Percentiles rank a stretch among this genome's conserved stretches.
Conservation (phyloP, 2,888 invertebrate genomes). For the Drosophila atroscutellata region DNA sequence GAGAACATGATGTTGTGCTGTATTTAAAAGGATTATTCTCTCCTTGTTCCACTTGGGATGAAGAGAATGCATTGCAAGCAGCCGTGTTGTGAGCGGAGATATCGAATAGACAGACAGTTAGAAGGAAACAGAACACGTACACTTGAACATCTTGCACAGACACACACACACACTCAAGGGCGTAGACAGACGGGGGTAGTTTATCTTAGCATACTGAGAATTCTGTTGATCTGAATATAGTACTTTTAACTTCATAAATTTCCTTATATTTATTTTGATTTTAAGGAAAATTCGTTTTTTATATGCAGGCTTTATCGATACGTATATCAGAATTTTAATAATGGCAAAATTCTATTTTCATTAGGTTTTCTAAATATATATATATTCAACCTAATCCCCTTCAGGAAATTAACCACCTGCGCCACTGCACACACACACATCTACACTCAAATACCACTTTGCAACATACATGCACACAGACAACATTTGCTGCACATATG, state of each 20-base stretch:
- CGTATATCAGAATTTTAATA: neutral
- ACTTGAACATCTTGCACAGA: constrained; percentile 24
- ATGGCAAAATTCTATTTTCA: neutral
- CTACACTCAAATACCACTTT: neutral
- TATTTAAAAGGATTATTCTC: constrained; percentile 79
- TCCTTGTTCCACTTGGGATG: constrained; percentile 53
- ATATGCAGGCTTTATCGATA: too few relatives aligned
- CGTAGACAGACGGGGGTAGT: neutral
- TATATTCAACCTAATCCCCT: neutral
- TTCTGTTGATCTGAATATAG: neutral
- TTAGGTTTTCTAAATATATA: neutral
- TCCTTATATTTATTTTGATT: neutral
- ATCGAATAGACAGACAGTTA: constrained; percentile 58
- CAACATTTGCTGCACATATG: constrained; percentile 18
- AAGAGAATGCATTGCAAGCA: constrained; percentile 72
- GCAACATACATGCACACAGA: constrained; percentile 5
- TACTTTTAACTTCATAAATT: too few relatives aligned
- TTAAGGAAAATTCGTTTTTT: neutral
- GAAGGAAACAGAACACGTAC: constrained; percentile 8
- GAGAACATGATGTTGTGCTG: constrained; percentile 62
- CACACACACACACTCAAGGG: constrained; percentile 1
- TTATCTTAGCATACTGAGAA: neutral
- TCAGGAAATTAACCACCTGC: neutral
- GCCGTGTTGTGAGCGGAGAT: constrained; percentile 70
- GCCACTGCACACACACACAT: constrained; percentile 2